Evolutionary conservation across 1,140 invertebrate genomes (phyloP).

Genomic region (Pararge aegeria): DNA sequence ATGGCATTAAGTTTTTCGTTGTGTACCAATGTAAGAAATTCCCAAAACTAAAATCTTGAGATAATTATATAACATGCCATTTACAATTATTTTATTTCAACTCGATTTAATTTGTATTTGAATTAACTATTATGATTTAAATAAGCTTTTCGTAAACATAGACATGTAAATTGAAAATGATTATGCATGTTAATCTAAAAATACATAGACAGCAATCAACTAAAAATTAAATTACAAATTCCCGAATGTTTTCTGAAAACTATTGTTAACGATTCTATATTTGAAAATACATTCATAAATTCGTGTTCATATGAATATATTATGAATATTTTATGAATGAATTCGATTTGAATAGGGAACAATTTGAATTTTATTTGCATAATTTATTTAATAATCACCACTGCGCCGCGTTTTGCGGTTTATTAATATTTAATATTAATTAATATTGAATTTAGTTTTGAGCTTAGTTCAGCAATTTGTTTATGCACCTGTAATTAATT

Average conservation of each 20-base stretch:
- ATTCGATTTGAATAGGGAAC: conserved; percentile 22
- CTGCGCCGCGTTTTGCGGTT: not conserved
- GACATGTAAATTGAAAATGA: not conserved
- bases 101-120: too few species aligned
- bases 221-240: conserved; percentile 3
- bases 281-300: conserved; percentile 18
- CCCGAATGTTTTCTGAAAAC: conserved; percentile 11
- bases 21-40: too few species aligned
- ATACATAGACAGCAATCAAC: not conserved
- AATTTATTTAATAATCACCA: conserved; percentile 22
- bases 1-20: too few species aligned
- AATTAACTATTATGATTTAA: too few species aligned
- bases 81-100: too few species aligned
- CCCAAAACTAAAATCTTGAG: too few species aligned
- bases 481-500: not conserved
- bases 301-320: not conserved
- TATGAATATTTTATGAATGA: conserved; percentile 25
- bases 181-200: not conserved
- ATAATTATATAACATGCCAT: too few species aligned
- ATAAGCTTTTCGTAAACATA: too few species aligned
- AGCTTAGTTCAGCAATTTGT: conserved; percentile 6
- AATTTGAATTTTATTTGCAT: conserved; percentile 28
- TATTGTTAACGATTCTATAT: conserved; percentile 17
- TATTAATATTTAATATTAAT: conserved; percentile 20
- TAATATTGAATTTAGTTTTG: conserved; percentile 14